These are phyloP conservation scores for Apomyelois bistriatella DNA, from an alignment of 2,888 invertebrate species.

Conservation along the genomic window DNA sequence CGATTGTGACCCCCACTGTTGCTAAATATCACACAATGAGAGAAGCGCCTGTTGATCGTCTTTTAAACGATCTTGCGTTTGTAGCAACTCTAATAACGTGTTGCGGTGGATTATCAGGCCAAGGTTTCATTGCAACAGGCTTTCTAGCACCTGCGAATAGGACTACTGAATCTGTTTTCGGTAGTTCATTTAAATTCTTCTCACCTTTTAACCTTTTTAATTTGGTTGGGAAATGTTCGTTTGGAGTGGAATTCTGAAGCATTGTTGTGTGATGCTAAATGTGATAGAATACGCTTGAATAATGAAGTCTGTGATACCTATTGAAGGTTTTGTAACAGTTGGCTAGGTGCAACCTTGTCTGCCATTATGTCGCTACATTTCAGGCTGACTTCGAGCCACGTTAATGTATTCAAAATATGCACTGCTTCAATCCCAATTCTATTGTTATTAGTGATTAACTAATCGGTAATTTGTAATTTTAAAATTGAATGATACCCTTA, in stretches of 20 bases:
- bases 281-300: slow-evolving; percentile 16
- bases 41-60: slow-evolving; percentile 70
- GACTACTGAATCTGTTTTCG: slow-evolving; percentile 49
- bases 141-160: slow-evolving; percentile 69
- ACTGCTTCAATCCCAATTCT: slow-evolving; percentile 28
- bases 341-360: slow-evolving; percentile 62
- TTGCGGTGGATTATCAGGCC: slow-evolving; percentile 65
- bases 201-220: slow-evolving; percentile 66
- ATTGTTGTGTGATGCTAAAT: slow-evolving; percentile 35
- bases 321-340: slow-evolving; percentile 57
- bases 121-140: slow-evolving; percentile 69
- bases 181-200: slow-evolving; percentile 62
- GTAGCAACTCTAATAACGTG: slow-evolving; percentile 64
- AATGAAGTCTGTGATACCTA: slow-evolving; percentile 31
- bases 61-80: slow-evolving; percentile 73
- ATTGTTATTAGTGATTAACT: too few relatives aligned
- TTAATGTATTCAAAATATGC: slow-evolving; percentile 59
- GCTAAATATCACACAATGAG: slow-evolving; percentile 64
- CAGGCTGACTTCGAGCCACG: slow-evolving; percentile 54
- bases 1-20: slow-evolving; percentile 57
- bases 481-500: too few relatives aligned
- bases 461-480: too few relatives aligned
- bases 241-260: slow-evolving; percentile 35
- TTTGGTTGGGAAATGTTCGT: slow-evolving; percentile 47
- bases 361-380: slow-evolving; percentile 53